Conservation (phyloP, 2,888 invertebrate genomes). For the Brachynemurus nebulosus region DNA sequence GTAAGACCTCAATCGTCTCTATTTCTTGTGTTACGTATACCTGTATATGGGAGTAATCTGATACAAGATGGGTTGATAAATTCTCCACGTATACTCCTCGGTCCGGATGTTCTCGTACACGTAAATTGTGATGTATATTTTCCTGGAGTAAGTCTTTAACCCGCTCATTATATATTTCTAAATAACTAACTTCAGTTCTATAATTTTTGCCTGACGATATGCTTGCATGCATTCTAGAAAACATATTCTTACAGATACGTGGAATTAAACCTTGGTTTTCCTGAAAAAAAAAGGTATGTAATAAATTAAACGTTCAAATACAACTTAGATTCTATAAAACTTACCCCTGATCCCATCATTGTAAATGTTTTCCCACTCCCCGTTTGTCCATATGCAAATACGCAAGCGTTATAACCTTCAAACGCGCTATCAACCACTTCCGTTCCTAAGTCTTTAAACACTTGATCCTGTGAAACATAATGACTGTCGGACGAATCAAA, state of each 20-base stretch:
- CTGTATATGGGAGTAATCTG: conserved; percentile 76
- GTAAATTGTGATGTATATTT: conserved; percentile 42
- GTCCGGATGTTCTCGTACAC: conserved; percentile 64
- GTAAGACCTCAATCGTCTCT: no score
- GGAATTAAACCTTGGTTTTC: conserved; percentile 74
- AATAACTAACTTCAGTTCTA: conserved; percentile 64
- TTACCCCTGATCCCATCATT: conserved; percentile 74
- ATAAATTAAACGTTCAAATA: not conserved
- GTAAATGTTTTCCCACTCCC: conserved; percentile 86
- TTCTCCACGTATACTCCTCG: conserved; percentile 76
- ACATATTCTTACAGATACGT: conserved; percentile 70
- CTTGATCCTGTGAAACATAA: conserved; percentile 71
- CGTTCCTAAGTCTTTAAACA: conserved; percentile 60
- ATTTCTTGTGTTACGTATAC: no score
- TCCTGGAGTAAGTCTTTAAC: conserved; percentile 55
- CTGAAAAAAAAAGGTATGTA: conserved; percentile 28
- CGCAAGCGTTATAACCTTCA: conserved; percentile 78
- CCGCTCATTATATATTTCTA: conserved; percentile 50
- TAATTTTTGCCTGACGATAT: conserved; percentile 72
- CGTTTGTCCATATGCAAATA: conserved; percentile 85
- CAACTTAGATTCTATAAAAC: conserved; percentile 19
- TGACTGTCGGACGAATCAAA: conserved; percentile 51
- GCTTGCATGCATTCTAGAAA: conserved; percentile 66
- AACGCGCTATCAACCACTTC: conserved; percentile 71
- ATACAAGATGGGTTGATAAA: conserved; percentile 70